Evolutionary conservation across 2,797 vertebrate genomes (phyloP).

Genomic region (Columba guinea): DNA sequence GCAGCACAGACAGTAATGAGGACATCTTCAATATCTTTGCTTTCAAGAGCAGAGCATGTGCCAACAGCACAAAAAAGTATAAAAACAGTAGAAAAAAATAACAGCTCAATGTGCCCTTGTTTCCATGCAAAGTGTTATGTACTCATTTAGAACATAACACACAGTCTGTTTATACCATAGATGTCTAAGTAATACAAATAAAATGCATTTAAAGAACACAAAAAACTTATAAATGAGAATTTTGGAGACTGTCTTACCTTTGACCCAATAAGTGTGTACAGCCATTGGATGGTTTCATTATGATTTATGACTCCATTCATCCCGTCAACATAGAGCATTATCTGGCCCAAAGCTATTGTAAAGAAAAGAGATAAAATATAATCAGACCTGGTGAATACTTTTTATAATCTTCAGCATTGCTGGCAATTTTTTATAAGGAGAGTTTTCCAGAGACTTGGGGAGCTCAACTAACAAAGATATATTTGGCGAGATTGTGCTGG

Average conservation of each 20-base stretch:
- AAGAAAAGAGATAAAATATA: slow-evolving; percentile 18
- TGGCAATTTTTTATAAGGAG: neutral
- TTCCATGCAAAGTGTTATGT: neutral
- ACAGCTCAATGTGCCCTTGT: neutral
- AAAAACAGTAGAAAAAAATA: neutral
- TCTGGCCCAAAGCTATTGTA: slow-evolving; percentile 91
- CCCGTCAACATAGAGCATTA: slow-evolving; percentile 97
- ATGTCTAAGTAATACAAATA: neutral
- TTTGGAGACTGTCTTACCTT: slow-evolving; percentile 85
- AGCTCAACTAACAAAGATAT: neutral
- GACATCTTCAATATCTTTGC: neutral
- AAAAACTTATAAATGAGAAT: neutral
- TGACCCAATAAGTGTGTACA: slow-evolving; percentile 92
- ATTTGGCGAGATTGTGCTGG: neutral
- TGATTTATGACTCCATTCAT: slow-evolving; percentile 98
- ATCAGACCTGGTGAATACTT: neutral
- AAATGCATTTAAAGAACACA: neutral
- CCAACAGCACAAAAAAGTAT: neutral
- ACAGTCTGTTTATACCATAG: neutral
- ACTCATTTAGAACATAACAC: neutral
- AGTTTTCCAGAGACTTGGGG: neutral
- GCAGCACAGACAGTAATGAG: neutral
- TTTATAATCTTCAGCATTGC: neutral
- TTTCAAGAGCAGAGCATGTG: neutral
- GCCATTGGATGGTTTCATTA: slow-evolving; percentile 96